These are phyloP conservation scores for Bilobella aurantiaca DNA, from an alignment of 1,140 invertebrate species.

Conservation along the genomic window DNA sequence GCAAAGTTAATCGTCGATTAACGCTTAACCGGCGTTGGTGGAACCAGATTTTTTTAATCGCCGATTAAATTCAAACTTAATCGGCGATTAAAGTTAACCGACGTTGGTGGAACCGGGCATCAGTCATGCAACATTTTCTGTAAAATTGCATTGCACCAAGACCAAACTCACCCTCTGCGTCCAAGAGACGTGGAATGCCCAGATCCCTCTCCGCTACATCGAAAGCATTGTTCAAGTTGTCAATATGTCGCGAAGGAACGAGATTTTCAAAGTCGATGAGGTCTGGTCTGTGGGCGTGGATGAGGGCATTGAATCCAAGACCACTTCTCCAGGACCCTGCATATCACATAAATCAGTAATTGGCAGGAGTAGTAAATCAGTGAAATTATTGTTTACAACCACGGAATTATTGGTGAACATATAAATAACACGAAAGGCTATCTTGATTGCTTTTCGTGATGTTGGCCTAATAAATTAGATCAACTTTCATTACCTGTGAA, in stretches of 20 bases:
- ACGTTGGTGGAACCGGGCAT: too few relatives aligned
- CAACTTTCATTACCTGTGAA: slow-evolving; percentile 46
- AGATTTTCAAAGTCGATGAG: slow-evolving; percentile 74
- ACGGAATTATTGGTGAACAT: slow-evolving; percentile 18
- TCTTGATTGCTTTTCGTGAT: background rate
- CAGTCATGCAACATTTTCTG: background rate
- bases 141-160: too few relatives aligned
- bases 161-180: slow-evolving; percentile 64
- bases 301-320: slow-evolving; percentile 91
- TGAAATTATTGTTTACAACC: too few relatives aligned
- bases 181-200: slow-evolving; percentile 71
- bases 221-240: slow-evolving; percentile 91
- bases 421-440: background rate
- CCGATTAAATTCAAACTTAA: background rate
- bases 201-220: slow-evolving; percentile 82
- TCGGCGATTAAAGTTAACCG: background rate
- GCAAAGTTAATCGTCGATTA: too few relatives aligned
- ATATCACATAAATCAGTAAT: background rate
- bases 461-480: slow-evolving; percentile 10
- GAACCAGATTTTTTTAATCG: background rate
- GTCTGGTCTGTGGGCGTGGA: slow-evolving; percentile 89
- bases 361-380: background rate
- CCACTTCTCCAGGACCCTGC: slow-evolving; percentile 86
- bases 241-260: slow-evolving; percentile 64
- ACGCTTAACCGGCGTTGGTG: too few relatives aligned